Percentiles rank a stretch among this genome's conserved stretches.
These are phyloP conservation scores for Numenius arquata DNA, from an alignment of 2,113 vertebrate genomes.

Conservation along the genomic window DNA sequence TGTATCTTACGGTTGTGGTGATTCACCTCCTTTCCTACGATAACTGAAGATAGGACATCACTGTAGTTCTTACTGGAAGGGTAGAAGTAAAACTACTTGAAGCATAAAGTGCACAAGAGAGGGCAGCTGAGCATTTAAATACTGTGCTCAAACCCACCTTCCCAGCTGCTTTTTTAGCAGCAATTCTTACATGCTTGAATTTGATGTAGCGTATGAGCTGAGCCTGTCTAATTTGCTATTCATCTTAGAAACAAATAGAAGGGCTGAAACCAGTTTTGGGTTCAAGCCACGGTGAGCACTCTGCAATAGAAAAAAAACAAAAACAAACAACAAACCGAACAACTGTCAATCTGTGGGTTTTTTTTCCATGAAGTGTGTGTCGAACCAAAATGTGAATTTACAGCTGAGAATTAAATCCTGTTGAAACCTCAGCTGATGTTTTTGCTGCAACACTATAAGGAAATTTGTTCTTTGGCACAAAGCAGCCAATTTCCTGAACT, in stretches of 20 bases:
- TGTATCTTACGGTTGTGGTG: neutral
- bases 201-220: neutral
- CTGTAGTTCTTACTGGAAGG: slow-evolving; percentile 7
- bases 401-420: neutral
- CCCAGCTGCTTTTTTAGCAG: slow-evolving; percentile 15
- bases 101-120: slow-evolving; percentile 25
- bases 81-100: slow-evolving; percentile 64
- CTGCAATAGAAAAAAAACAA: neutral
- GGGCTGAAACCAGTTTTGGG: neutral
- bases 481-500: neutral
- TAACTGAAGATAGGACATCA: slow-evolving; percentile 23
- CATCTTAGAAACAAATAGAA: neutral
- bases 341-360: neutral
- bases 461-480: neutral
- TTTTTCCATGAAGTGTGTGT: neutral
- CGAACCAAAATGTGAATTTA: slow-evolving; percentile 39
- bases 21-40: slow-evolving; percentile 36
- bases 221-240: neutral
- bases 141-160: neutral
- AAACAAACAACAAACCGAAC: neutral
- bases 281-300: neutral
- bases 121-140: slow-evolving; percentile 28
- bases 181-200: neutral
- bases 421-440: neutral
- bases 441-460: neutral